phyloP scores from a whole-genome alignment of 1,140 invertebrate species.

The Leptinotarsa undecemlineata region DNA sequence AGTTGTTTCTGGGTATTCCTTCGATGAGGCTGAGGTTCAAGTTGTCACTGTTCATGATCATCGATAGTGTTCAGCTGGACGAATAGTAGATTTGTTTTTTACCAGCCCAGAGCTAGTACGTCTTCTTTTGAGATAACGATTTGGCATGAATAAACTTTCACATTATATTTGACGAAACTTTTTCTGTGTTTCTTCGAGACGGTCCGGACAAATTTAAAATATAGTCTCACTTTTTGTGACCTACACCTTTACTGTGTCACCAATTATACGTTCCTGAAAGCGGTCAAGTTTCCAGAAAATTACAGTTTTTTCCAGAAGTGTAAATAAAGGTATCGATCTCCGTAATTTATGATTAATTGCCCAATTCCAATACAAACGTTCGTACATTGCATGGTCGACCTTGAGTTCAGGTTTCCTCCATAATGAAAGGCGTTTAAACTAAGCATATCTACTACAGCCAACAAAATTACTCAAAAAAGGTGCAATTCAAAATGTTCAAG shows the following conservation, averaged over 20 bases:
- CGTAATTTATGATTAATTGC: slow-evolving; percentile 10
- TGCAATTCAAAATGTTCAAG: no score
- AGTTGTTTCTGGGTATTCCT: background rate
- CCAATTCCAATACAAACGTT: background rate
- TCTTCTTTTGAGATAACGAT: no score
- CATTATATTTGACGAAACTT: no score
- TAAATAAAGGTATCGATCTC: slow-evolving; percentile 12
- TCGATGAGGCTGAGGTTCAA: slow-evolving; percentile 13
- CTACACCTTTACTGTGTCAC: slow-evolving; percentile 4
- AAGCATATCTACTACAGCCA: no score
- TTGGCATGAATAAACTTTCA: background rate
- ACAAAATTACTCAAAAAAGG: no score
- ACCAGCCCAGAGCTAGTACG: no score
- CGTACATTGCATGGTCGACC: background rate
- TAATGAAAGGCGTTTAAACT: no score
- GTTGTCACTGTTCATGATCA: slow-evolving; percentile 5
- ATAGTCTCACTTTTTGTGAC: background rate
- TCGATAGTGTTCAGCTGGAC: background rate
- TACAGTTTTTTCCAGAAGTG: slow-evolving; percentile 9
- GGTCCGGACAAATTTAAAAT: no score
- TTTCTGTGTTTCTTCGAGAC: no score
- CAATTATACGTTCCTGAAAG: slow-evolving; percentile 19
- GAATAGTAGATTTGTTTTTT: no score
- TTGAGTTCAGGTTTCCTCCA: no score
- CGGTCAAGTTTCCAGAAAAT: slow-evolving; percentile 30